Evolutionary conservation across 2,888 invertebrate genomes (phyloP).

Genomic region (Eucera pruinosa): DNA sequence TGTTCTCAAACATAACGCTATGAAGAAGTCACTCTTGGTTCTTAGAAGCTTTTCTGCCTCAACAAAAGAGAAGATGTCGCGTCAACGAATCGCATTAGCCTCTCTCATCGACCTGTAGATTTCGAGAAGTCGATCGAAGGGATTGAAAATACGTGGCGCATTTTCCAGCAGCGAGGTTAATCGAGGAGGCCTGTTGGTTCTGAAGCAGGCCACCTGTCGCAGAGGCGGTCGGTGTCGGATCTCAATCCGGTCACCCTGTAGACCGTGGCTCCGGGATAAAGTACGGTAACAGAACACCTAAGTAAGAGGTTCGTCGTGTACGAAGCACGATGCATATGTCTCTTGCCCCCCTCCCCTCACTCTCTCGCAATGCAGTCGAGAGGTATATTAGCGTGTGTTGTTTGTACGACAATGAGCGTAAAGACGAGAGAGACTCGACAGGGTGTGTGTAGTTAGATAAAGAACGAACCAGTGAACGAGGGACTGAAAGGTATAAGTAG

Average conservation of each 20-base stretch:
- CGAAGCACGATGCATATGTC: slow-evolving; percentile 27
- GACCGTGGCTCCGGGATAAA: slow-evolving; percentile 70
- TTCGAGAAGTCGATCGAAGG: neutral
- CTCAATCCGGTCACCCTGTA: slow-evolving; percentile 73
- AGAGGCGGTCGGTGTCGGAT: slow-evolving; percentile 50
- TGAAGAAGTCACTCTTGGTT: neutral
- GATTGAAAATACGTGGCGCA: neutral
- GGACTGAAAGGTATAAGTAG: slow-evolving; percentile 4
- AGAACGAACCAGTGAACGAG: slow-evolving; percentile 13
- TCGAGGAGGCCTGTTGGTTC: slow-evolving; percentile 18
- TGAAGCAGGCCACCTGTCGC: slow-evolving; percentile 65
- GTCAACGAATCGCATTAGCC: neutral
- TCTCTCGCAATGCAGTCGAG: slow-evolving; percentile 36
- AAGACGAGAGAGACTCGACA: slow-evolving; percentile 37
- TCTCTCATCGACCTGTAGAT: neutral
- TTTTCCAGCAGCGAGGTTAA: slow-evolving; percentile 11
- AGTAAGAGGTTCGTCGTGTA: slow-evolving; percentile 73
- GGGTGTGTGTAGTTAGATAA: neutral
- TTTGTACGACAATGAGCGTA: slow-evolving; percentile 60
- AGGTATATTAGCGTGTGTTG: slow-evolving; percentile 61
- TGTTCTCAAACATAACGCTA: no score
- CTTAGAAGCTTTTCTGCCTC: neutral
- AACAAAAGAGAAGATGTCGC: neutral
- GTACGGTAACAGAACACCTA: slow-evolving; percentile 78
- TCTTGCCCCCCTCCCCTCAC: neutral